phyloP scores from a whole-genome alignment of 2,113 vertebrate genomes.

The Brachionichthys hirsutus region DNA sequence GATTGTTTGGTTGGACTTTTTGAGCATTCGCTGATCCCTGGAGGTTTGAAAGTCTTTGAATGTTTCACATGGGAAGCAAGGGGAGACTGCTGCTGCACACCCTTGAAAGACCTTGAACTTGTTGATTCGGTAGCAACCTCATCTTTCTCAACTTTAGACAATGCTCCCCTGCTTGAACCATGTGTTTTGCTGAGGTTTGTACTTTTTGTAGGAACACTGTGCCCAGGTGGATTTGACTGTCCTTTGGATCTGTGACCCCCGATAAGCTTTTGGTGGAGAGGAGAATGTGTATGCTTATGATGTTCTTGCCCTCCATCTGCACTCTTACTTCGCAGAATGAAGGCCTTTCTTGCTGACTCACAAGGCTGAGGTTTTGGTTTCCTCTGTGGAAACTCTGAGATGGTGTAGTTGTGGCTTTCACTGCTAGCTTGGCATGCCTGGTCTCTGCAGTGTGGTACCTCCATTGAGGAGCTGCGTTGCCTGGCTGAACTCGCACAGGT shows the following conservation, averaged over 20 bases:
- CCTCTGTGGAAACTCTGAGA: slow-evolving; percentile 70
- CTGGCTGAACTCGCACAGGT: slow-evolving; percentile 74
- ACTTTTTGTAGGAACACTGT: slow-evolving; percentile 70
- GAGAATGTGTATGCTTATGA: slow-evolving; percentile 68
- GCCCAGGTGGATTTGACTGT: slow-evolving; percentile 60
- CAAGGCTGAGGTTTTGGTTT: slow-evolving; percentile 67
- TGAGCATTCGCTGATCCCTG: slow-evolving; percentile 60
- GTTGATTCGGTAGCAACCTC: slow-evolving; percentile 32
- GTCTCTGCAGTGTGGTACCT: slow-evolving; percentile 74
- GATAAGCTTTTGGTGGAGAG: slow-evolving; percentile 74
- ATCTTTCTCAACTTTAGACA: slow-evolving; percentile 73
- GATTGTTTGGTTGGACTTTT: slow-evolving; percentile 62
- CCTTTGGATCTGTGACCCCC: slow-evolving; percentile 72
- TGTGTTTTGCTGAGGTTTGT: slow-evolving; percentile 78
- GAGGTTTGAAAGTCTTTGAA: slow-evolving; percentile 71
- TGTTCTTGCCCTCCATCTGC: slow-evolving; percentile 67
- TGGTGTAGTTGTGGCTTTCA: slow-evolving; percentile 47
- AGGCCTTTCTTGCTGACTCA: slow-evolving; percentile 66
- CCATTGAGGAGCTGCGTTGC: slow-evolving; percentile 68
- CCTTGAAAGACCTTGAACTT: slow-evolving; percentile 64
- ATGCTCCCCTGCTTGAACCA: slow-evolving; percentile 73
- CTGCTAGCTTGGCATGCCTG: slow-evolving; percentile 70
- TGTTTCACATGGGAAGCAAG: slow-evolving; percentile 76
- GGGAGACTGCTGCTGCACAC: slow-evolving; percentile 70
- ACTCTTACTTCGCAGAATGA: slow-evolving; percentile 59